phyloP scores from a whole-genome alignment of 2,113 vertebrate genomes.

The Sardina pilchardus region DNA sequence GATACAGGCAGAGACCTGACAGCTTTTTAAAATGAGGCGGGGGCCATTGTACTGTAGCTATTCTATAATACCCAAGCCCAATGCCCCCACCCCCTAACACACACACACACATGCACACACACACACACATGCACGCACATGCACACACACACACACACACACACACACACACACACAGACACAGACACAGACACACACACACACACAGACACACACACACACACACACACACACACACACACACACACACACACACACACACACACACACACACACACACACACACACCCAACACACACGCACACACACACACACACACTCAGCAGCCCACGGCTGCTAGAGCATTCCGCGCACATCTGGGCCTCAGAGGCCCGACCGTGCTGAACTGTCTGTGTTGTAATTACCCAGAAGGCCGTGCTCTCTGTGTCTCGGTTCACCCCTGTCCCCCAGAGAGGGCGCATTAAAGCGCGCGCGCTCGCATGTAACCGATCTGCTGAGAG shows the following conservation, averaged over 20 bases:
- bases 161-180: constrained; percentile 60
- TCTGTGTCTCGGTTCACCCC: constrained; percentile 1
- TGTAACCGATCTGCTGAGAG: constrained; percentile 6
- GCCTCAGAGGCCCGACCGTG: constrained; percentile 58
- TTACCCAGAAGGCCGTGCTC: constrained; percentile 69
- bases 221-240: neutral
- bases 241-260: neutral
- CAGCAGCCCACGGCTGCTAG: constrained; percentile 63
- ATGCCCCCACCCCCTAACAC: constrained; percentile 36
- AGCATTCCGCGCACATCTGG: constrained; percentile 81
- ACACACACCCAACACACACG: neutral
- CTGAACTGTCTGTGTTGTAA: constrained; percentile 59
- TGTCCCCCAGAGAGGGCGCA: neutral
- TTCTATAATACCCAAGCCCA: neutral
- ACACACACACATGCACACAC: neutral
- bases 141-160: neutral
- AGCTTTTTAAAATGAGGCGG: neutral
- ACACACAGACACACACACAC: neutral
- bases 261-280: constrained; percentile 60
- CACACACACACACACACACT: neutral
- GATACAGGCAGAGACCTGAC: neutral
- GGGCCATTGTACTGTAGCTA: neutral
- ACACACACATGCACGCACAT: neutral
- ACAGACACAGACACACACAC: neutral
- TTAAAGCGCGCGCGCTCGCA: neutral